Base-by-base conservation (phyloP, 2,888 invertebrate species). In the Cephonodes hylas region DNA sequence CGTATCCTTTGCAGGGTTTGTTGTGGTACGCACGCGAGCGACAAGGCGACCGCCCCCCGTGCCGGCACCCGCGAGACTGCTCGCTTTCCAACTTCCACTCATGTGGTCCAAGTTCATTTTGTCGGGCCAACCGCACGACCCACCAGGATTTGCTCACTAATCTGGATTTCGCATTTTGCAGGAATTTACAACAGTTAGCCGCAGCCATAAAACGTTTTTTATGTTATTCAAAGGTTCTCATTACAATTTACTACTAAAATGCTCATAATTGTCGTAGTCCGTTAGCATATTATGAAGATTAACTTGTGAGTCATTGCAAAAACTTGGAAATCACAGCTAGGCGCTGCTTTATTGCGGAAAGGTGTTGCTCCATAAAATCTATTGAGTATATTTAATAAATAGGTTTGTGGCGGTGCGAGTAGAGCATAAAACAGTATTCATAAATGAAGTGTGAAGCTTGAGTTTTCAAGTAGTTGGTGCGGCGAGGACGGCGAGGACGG, bases 31-130 rank as follows among this genome's bases (percentile, higher is more conserved):
- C 44, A 63, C 66, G 64, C 69, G 67, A 69, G 73, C 72, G 70
- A 66, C 74, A 73, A 67, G 69, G 71, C 88, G 85, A 77, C 80
- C 83, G 83, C 69, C 69, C 73, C 70, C 72, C 66, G 64, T 79
- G 77, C 76, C 75, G 77, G 67, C 77, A 80, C 75, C 74, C 69
- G 75, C 74, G 72, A 80, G 71, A 89, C 91, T 90, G 84, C 70
- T 76, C 80, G 53, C 64, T 64, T 62, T 61, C 63, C 66, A 73
- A 76, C 72, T 67, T 72, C 69, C 69, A 68, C 63, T 64, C 60
- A 45, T 27, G 42, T 66, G 68, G 64, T 68, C 69, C 64, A 70
- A 72, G 71, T 73, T 75, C 70, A 73, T 68, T n/a, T 56, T 59
- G 65, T 68, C 63, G 58, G 34, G 27, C 44, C 53, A 66, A 67